These are phyloP conservation scores for Thysanoteuthis rhombus DNA, from an alignment of 2,888 invertebrate species.

Conservation along the genomic window DNA sequence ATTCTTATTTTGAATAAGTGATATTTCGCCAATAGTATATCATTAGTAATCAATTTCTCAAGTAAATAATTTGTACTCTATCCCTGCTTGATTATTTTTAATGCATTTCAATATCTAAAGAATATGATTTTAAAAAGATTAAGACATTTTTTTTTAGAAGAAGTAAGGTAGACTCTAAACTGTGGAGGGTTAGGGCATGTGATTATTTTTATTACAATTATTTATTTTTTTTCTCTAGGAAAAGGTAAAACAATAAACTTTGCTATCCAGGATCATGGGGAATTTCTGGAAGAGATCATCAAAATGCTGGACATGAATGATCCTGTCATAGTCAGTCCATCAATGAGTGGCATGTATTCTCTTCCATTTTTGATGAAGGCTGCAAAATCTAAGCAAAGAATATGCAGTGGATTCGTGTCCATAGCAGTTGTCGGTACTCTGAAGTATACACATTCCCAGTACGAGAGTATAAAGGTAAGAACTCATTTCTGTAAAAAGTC, in stretches of 20 bases:
- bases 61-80: no score
- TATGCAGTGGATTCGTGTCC: slow-evolving; percentile 67
- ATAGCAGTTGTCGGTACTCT: slow-evolving; percentile 67
- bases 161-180: no score
- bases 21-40: no score
- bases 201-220: neutral
- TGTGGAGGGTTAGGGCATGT: no score
- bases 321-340: slow-evolving; percentile 70
- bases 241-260: slow-evolving; percentile 36
- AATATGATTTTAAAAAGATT: no score
- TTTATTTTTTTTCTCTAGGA: slow-evolving; percentile 33
- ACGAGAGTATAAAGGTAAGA: slow-evolving; percentile 39
- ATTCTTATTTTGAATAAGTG: no score
- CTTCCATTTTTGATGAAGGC: slow-evolving; percentile 67
- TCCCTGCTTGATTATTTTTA: no score
- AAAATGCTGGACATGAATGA: slow-evolving; percentile 50
- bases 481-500: neutral
- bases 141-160: no score
- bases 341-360: slow-evolving; percentile 70
- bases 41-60: no score
- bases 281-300: slow-evolving; percentile 62
- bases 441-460: slow-evolving; percentile 41
- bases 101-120: no score
- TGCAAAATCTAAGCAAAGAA: slow-evolving; percentile 46
- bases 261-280: slow-evolving; percentile 38